These are phyloP conservation scores for Corythucha ciliata DNA, from an alignment of 2,888 invertebrate genomes.

Conservation along the genomic window DNA sequence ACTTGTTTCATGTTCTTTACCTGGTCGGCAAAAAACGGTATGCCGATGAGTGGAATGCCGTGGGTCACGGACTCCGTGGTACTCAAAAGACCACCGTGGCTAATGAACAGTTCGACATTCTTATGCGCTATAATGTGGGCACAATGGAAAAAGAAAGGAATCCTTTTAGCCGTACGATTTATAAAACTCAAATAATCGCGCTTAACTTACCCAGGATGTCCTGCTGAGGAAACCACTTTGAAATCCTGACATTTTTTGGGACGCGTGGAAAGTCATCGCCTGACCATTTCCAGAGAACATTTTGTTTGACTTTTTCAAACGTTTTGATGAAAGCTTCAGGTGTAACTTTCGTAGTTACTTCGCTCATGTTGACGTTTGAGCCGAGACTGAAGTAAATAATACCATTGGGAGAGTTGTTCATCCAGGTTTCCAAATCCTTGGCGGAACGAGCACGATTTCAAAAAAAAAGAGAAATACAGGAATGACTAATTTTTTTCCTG, in stretches of 20 bases:
- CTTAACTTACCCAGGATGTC: constrained; percentile 38
- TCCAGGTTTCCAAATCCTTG: constrained; percentile 61
- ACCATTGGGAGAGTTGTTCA: constrained; percentile 51
- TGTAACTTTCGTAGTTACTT: constrained; percentile 65
- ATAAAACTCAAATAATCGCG: background rate
- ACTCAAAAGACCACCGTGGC: constrained; percentile 25
- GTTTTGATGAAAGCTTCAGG: constrained; percentile 60
- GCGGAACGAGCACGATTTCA: constrained; percentile 20
- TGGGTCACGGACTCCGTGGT: constrained; percentile 19
- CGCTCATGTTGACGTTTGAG: constrained; percentile 62
- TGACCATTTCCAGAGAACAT: constrained; percentile 78
- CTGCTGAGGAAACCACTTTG: constrained; percentile 57
- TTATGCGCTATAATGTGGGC: constrained; percentile 23
- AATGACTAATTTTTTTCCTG: too few species aligned
- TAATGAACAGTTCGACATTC: constrained; percentile 23
- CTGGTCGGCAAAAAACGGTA: constrained; percentile 27
- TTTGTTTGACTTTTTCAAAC: constrained; percentile 63
- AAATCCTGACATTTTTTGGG: constrained; percentile 62
- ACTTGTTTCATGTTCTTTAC: constrained; percentile 18
- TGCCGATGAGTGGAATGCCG: constrained; percentile 23
- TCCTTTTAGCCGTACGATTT: background rate
- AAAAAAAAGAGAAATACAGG: background rate
- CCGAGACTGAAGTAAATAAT: constrained; percentile 81
- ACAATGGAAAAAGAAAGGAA: background rate
- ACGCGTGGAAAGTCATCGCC: constrained; percentile 58